Evolutionary conservation across 2,888 invertebrate species (phyloP).

Genomic region (Beris morrisii): DNA sequence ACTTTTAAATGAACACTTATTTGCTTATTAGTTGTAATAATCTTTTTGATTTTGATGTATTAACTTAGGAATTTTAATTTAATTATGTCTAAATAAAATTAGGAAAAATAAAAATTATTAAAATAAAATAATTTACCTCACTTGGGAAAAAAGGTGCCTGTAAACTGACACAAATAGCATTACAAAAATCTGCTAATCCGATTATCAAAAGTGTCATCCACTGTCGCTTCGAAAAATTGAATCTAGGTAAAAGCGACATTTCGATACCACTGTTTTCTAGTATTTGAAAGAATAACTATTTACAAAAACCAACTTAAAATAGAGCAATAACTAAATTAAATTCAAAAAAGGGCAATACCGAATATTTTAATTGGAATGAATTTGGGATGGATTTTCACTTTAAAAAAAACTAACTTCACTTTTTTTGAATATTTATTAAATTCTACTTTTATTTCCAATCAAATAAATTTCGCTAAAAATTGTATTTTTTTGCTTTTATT

Average conservation of each 20-base stretch:
- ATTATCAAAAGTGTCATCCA: conserved; percentile 78
- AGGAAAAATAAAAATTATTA: neutral
- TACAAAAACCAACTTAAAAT: too few relatives aligned
- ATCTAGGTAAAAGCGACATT: conserved; percentile 57
- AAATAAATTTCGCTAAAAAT: neutral
- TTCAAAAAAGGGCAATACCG: too few relatives aligned
- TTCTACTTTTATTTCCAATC: neutral
- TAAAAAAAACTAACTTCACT: conserved; percentile 4
- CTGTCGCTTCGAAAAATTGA: conserved; percentile 71
- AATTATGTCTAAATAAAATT: neutral
- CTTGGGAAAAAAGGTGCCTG: conserved; percentile 86
- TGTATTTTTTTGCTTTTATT: neutral
- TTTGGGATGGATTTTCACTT: neutral
- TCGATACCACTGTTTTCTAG: conserved; percentile 36
- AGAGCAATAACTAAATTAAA: too few relatives aligned
- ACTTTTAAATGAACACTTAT: too few relatives aligned
- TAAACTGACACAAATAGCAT: conserved; percentile 80
- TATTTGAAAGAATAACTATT: neutral
- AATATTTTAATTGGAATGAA: neutral
- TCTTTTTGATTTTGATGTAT: too few relatives aligned
- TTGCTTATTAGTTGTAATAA: too few relatives aligned
- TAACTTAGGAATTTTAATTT: too few relatives aligned
- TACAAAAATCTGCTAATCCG: conserved; percentile 80
- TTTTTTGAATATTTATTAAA: neutral
- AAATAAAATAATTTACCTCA: conserved; percentile 63